Conservation (phyloP, 2,113 vertebrate species). For the Microcebus murinus region DNA sequence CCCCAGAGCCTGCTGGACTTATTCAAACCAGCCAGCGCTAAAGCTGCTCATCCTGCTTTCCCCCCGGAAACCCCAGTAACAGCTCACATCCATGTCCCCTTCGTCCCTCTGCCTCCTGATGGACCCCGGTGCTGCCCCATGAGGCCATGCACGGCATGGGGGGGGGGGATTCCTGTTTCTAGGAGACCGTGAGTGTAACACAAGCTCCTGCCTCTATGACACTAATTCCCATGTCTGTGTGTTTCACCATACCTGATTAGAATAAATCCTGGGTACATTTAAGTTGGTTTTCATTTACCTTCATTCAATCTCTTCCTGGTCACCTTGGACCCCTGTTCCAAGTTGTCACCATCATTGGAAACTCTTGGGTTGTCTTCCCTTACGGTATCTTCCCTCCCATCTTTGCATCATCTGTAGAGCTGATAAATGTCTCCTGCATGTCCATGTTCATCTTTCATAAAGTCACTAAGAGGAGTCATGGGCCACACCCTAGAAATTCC, state of each 20-base stretch:
- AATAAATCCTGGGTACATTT: background rate
- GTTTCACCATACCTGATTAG: background rate
- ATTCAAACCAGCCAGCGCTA: background rate
- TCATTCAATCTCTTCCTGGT: background rate
- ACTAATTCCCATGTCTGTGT: background rate
- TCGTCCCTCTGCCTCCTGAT: background rate
- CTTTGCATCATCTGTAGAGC: background rate
- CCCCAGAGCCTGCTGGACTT: background rate
- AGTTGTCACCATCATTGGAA: background rate
- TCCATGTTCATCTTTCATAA: background rate
- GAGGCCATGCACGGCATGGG: accelerated
- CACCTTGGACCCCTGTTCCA: background rate
- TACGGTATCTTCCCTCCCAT: background rate
- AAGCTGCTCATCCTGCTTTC: background rate
- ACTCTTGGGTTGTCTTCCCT: background rate
- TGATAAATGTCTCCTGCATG: background rate
- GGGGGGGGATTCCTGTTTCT: too few relatives aligned
- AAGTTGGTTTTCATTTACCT: background rate
- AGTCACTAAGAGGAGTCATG: background rate
- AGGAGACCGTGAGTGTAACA: background rate
- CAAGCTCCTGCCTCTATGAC: background rate
- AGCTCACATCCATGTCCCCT: background rate
- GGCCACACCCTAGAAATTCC: background rate
- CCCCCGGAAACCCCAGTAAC: background rate
- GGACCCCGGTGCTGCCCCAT: background rate